A percentile compares a stretch with the other conserved stretches of the same genome.
Evolutionary conservation across 2,113 vertebrate species (phyloP).

Genomic region (Leuciscus idus): DNA sequence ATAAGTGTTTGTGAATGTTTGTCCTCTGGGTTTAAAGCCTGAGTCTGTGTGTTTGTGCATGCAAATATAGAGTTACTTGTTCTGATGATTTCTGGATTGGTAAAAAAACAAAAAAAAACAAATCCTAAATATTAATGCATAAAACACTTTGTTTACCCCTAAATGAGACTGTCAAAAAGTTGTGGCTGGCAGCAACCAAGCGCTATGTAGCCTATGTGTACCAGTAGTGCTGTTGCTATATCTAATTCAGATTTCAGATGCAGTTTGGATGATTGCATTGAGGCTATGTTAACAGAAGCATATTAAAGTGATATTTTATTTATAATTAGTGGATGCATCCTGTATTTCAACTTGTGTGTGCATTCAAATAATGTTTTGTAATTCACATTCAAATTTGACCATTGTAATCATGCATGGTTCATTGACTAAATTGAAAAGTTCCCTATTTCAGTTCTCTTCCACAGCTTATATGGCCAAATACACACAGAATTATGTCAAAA

Average conservation of each 20-base stretch:
- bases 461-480: too few species aligned
- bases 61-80: not conserved
- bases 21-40: not conserved
- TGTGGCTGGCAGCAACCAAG: not conserved
- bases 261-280: not conserved
- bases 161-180: not conserved
- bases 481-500: too few species aligned
- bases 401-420: not conserved
- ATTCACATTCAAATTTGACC: not conserved
- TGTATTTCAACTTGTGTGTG: not conserved
- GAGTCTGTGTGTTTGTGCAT: not conserved
- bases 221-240: not conserved
- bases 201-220: not conserved
- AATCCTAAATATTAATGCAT: not conserved
- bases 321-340: not conserved
- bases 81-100: not conserved
- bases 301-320: not conserved
- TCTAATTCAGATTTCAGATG: not conserved
- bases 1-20: constrained; percentile 9
- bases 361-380: not conserved
- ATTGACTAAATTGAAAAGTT: not conserved
- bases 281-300: not conserved
- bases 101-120: not conserved
- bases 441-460: too few species aligned
- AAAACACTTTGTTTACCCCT: not conserved